Base-by-base conservation (phyloP, 2,797 vertebrate species). In the Eulemur mongoz region DNA sequence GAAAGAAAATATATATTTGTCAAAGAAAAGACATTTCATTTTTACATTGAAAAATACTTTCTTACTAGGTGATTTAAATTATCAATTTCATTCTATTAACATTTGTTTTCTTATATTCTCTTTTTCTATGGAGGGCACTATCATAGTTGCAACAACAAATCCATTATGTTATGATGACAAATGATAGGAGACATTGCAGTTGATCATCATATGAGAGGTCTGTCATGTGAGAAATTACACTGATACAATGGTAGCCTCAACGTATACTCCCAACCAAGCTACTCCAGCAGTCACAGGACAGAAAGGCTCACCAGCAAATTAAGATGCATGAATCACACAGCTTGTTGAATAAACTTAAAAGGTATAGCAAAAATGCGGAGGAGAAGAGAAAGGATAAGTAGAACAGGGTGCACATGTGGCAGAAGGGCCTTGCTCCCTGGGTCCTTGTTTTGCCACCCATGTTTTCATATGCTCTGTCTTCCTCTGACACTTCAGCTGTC, bases 31-130 rank as follows among this genome's bases (percentile, higher is more conserved):
- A 18, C 35, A 72, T 80, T 94, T 95, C 35, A 89, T 61, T 89
- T 57, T 95, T 92, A 9, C 27, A 82, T 67, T 91, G 61, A 83
- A 95, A 83, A 94, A 94, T 72, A 65, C 32, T 63, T 92, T 54
- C 35, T 84, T 85, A n/a, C 2, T 40, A 54, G 10, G 12, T 32
- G 30, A 89, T 92, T 94, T 78, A 85, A 61, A 59, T 78, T 35
- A 91, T 78, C 45, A 72, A 3, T 65, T 95, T 93, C 27, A 78
- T 2, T 65, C 45, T 63, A 69, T 78, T 84, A 88, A 48, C 13
- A 45, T 87, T 61, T 32, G 30, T 73, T 43, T 75, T 89, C 23
- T 52, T 63, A 69, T 67, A 78, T 70, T 80, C 23, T 80, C 23
- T 88, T 85, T 38, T 76, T 93, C 40, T 89, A 30, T 78, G 9